A percentile compares a stretch with the other conserved stretches of the same genome.
phyloP scores from a whole-genome alignment of 1,140 invertebrate species.

The Ridgeia piscesae region DNA sequence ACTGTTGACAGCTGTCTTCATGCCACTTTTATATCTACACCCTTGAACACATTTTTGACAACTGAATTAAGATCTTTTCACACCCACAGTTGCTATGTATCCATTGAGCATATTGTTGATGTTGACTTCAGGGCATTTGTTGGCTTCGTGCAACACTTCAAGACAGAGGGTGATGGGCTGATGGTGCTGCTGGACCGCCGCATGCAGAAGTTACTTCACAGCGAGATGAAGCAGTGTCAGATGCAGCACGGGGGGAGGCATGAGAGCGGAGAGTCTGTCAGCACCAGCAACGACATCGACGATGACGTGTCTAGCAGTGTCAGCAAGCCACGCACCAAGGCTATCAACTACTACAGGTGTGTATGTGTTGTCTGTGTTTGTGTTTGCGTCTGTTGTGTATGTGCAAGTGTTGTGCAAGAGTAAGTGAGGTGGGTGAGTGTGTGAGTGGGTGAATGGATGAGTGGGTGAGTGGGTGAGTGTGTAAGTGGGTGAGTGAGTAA shows the following conservation, averaged over 20 bases:
- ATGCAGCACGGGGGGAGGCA: not conserved
- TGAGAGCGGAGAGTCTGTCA: conserved; percentile 30
- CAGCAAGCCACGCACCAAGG: not conserved
- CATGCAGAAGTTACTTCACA: conserved; percentile 76
- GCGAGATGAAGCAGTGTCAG: conserved; percentile 50
- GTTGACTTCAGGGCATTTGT: conserved; percentile 76
- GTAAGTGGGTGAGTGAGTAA: too few relatives aligned
- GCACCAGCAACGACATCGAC: conserved; percentile 58
- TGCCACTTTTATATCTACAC: too few relatives aligned
- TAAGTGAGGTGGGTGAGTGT: not conserved
- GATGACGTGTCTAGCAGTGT: not conserved
- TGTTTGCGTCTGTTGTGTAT: not conserved
- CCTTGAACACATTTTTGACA: too few relatives aligned
- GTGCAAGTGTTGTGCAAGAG: too few relatives aligned
- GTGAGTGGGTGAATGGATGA: not conserved
- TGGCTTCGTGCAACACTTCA: conserved; percentile 87
- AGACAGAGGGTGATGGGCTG: conserved; percentile 82
- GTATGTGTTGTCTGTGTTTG: not conserved
- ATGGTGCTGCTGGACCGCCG: conserved; percentile 79
- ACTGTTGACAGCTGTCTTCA: too few relatives aligned
- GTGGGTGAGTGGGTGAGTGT: not conserved
- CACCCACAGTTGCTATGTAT: too few relatives aligned
- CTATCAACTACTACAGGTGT: not conserved
- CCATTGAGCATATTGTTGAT: not conserved
- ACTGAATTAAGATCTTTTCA: too few relatives aligned